Base-by-base conservation (phyloP, 2,113 vertebrate genomes). In the Morone chrysops region DNA sequence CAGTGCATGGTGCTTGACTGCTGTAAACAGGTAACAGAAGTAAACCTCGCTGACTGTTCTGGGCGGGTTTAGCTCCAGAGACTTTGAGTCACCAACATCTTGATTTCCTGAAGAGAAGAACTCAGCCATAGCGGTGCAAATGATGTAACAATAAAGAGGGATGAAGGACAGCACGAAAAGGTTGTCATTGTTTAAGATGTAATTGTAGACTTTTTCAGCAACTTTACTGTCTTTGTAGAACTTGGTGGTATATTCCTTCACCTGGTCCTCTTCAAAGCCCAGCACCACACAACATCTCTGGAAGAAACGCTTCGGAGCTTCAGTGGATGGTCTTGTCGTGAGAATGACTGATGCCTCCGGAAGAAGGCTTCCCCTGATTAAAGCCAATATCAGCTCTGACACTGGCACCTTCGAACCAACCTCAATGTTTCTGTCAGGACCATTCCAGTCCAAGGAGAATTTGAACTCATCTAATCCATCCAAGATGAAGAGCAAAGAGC, bases 141-240 rank as follows among this genome's bases (percentile, higher is more conserved):
- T 92, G 62, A 95, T 94, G 76, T 94, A 94, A 84, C 94, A 94
- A 47, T 95, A 95, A 53, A 95, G 93, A 8, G 93, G 93, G 45
- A 95, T 93, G 84, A 95, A 95, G n/a, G 91, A 94, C 20, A 95
- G 78, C 31, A 92, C 93, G 8, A 92, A 93, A 3, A 94, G 79
- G 53, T 71, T 91, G 72, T 93, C 90, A 22, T 95, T 94, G 57
- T 74, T 78, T 16, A 81, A 72, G 17, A 95, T 87, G 66, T 94
- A 95, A 11, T 86, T 53, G 0, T 83, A 92, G 41, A 95, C 92
- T 40, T 90, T 91, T n/a, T 70, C 62, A 4, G 89, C 85, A 17
- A 90, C 80, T 31, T 67, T 6, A 0, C 38, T 40, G n/a, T 94
- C 83, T 82, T 87, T 92, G 89, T 92, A 94, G 88, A 93, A 94